Base-by-base conservation (phyloP, 2,888 invertebrate genomes). In the Dasypolia templi region DNA sequence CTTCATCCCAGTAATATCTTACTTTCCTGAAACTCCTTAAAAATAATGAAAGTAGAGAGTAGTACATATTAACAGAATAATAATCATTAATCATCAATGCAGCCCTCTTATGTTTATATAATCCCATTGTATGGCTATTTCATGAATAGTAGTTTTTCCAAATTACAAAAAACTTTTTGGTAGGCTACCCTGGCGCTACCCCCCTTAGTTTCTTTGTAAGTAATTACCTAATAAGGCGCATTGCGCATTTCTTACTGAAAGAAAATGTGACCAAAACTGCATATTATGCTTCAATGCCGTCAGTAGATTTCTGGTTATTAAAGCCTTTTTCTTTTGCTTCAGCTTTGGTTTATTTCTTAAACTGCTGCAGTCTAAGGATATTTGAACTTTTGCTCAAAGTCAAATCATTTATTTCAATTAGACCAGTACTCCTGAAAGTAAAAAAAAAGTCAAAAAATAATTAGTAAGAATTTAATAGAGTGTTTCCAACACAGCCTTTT, bases 191-290 rank as follows among this genome's bases (percentile, higher is more conserved):
- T n/a, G n/a, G n/a, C n/a, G n/a, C n/a, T n/a, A n/a, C n/a, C n/a
- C n/a, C n/a, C n/a, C n/a, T n/a, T n/a, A n/a, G n/a, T n/a, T n/a
- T n/a, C n/a, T n/a, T 67, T 58, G 12, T 29, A 22, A 55, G 70
- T 51, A 55, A 42, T 58, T 32, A 65, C 63, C 55, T 75, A 58
- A 22, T 73, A 62, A 75, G 75, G 32, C 74, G 84, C 84, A 84
- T 67, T 86, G 84, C 82, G 77, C 39, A 81, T 77, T 82, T 81
- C 64, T 68, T 64, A 62, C 4, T n/a, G 32, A 59, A 71, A 63
- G 39, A 68, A 76, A 74, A 80, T 68, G 46, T 58, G 75, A 84
- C 72, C 74, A 75, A 80, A 70, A 65, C 63, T 84, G 84, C 75
- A 83, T 75, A 84, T 46, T 61, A 77, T 71, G 67, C 63, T 71